phyloP scores from a whole-genome alignment of 2,888 invertebrate genomes.

The Nyleta sp. region DNA sequence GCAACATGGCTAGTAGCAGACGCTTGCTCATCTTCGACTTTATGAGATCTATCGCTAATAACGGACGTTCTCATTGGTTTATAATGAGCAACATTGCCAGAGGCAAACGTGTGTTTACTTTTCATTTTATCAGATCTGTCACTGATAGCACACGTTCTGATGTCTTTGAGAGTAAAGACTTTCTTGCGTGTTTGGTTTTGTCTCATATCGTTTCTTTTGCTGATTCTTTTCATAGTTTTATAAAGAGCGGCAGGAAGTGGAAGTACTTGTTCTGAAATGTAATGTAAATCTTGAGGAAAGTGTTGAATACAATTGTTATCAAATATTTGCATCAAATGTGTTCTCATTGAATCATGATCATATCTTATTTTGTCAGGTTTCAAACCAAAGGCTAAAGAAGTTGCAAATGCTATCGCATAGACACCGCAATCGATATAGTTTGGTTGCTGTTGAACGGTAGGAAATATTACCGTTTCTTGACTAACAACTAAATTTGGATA shows the following conservation, averaged over 20 bases:
- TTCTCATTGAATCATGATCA: background rate
- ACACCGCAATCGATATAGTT: conserved; percentile 8
- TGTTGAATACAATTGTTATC: background rate
- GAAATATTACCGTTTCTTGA: background rate
- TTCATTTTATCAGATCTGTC: background rate
- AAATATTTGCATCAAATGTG: conserved; percentile 7
- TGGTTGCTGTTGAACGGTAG: conserved; percentile 1
- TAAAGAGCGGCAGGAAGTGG: conserved; percentile 1
- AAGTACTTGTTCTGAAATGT: background rate
- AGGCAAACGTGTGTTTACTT: background rate
- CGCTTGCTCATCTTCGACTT: background rate
- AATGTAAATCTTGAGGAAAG: conserved; percentile 14
- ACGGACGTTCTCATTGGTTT: background rate
- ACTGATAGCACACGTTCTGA: conserved; percentile 1
- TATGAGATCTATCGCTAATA: background rate
- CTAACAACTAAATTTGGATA: conserved; percentile 1
- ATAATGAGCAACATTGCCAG: background rate
- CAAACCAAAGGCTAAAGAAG: conserved; percentile 9
- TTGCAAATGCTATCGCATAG: conserved; percentile 16
- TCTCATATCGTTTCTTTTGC: background rate
- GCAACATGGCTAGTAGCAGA: conserved; percentile 4
- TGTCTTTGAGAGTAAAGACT: no score
- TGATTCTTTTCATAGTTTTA: background rate
- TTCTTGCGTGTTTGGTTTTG: background rate
- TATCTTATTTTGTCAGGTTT: conserved; percentile 8